A percentile compares a stretch with the other conserved stretches of the same genome.
These are phyloP conservation scores for Diarsia brunnea DNA, from an alignment of 2,888 invertebrate species.

Conservation along the genomic window DNA sequence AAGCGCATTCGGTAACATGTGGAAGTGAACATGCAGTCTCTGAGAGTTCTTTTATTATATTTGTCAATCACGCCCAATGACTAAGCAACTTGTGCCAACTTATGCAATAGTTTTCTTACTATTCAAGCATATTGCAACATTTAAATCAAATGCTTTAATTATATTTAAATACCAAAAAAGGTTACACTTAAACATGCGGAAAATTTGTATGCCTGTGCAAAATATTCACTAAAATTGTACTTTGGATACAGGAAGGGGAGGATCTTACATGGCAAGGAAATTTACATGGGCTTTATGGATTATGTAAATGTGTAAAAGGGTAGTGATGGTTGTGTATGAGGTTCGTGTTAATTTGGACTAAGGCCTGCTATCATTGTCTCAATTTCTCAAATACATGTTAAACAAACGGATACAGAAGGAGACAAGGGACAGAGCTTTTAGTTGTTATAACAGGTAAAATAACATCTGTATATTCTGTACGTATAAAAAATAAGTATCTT, in stretches of 20 bases:
- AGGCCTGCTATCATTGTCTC: not conserved
- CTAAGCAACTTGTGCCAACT: not conserved
- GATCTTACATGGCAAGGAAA: not conserved
- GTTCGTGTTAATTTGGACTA: constrained; percentile 15
- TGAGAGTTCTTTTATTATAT: not conserved
- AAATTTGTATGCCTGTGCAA: constrained; percentile 2
- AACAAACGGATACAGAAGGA: not conserved
- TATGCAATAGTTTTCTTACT: constrained; percentile 29
- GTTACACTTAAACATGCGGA: not conserved
- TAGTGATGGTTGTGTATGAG: not conserved
- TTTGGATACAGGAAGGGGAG: not conserved
- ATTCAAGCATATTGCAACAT: constrained; percentile 17
- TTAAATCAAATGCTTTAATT: constrained; percentile 11
- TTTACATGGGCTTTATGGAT: constrained; percentile 17
- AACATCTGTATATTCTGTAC: not conserved
- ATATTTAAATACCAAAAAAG: not conserved
- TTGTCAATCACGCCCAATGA: not conserved
- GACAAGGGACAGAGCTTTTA: not conserved
- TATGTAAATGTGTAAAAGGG: constrained; percentile 29
- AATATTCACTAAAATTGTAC: constrained; percentile 6
- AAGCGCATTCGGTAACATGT: not conserved
- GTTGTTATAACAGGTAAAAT: not conserved
- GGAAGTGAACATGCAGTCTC: not conserved
- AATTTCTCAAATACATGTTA: constrained; percentile 17
- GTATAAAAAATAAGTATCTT: not conserved